phyloP scores from a whole-genome alignment of 2,113 vertebrate species.

The Nasalis larvatus region DNA sequence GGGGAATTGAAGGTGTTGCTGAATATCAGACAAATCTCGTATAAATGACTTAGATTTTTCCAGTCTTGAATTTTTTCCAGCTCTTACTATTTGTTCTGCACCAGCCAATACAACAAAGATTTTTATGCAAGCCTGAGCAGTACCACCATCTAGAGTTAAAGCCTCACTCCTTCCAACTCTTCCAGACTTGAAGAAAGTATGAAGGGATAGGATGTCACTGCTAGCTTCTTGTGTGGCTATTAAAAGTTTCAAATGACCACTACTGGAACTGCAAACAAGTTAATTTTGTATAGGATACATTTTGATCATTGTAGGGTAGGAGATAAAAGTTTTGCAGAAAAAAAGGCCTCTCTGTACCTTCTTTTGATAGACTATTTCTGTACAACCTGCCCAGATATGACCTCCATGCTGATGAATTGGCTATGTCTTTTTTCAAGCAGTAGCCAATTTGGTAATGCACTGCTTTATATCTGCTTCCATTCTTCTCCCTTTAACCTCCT shows the following conservation, averaged over 20 bases:
- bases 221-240: not conserved
- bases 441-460: not conserved
- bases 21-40: not conserved
- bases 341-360: not conserved
- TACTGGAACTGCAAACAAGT: not conserved
- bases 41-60: not conserved
- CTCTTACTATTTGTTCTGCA: not conserved
- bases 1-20: not conserved
- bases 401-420: not conserved
- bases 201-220: not conserved
- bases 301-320: not conserved
- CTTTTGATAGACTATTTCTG: not conserved
- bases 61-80: not conserved
- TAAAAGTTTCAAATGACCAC: not conserved
- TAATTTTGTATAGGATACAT: not conserved
- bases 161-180: not conserved
- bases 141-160: not conserved
- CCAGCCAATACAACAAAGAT: not conserved
- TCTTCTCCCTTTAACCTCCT: not conserved
- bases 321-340: not conserved
- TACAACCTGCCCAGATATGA: not conserved
- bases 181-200: not conserved
- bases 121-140: not conserved
- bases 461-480: not conserved
- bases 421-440: not conserved